A percentile compares a stretch with the other conserved stretches of the same genome.
These are phyloP conservation scores for Aphelenchoides fujianensis DNA, from an alignment of 1,140 invertebrate genomes.

Conservation along the genomic window DNA sequence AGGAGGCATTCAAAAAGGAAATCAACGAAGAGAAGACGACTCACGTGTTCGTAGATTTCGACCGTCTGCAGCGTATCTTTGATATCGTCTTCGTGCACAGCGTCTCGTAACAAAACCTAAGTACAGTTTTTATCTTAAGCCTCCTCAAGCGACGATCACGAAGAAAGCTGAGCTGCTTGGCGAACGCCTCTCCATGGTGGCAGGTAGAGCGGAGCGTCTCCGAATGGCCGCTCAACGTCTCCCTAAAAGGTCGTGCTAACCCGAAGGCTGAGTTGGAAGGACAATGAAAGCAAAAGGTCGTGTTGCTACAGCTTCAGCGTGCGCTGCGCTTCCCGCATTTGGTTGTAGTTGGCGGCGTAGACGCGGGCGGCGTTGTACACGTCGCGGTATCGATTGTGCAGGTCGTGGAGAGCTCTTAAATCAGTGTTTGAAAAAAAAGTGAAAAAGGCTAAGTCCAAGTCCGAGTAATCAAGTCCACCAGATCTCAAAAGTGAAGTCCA, in stretches of 20 bases:
- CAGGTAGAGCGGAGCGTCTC: constrained; percentile 14
- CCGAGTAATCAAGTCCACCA: not conserved
- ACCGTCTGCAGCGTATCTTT: constrained; percentile 28
- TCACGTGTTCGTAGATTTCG: constrained; percentile 29
- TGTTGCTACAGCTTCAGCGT: too few species aligned
- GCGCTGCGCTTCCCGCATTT: constrained; percentile 19
- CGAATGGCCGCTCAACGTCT: constrained; percentile 20
- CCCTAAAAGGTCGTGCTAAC: too few species aligned
- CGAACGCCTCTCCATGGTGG: constrained; percentile 16
- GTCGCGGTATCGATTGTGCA: constrained; percentile 23
- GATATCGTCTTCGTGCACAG: constrained; percentile 28
- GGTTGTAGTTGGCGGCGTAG: constrained; percentile 14
- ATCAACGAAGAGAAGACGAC: not conserved
- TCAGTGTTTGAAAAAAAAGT: not conserved
- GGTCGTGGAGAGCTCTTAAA: constrained; percentile 7
- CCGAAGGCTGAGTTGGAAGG: too few species aligned
- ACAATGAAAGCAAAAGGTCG: too few species aligned
- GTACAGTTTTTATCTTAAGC: too few species aligned
- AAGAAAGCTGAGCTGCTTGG: constrained; percentile 16
- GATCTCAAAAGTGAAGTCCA: too few species aligned
- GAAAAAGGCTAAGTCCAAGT: not conserved
- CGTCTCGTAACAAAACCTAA: too few species aligned
- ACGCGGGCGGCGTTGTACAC: constrained; percentile 15
- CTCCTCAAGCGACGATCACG: too few species aligned
- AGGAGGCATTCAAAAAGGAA: constrained; percentile 12